A percentile compares a stretch with the other conserved stretches of the same genome.
phyloP scores from a whole-genome alignment of 2,888 invertebrate genomes.

The Ligdia adustata region DNA sequence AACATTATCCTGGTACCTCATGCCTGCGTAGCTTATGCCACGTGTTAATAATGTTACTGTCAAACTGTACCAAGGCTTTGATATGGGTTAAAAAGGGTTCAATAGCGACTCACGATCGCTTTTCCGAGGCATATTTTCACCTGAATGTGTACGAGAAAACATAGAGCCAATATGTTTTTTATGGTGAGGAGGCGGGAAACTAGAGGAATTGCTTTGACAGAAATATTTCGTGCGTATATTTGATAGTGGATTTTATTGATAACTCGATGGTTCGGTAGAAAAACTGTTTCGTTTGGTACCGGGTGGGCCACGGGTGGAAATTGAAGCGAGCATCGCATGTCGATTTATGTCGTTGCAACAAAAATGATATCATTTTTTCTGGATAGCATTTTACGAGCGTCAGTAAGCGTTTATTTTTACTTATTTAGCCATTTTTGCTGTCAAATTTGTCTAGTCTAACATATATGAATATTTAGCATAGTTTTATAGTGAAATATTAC shows the following conservation, averaged over 20 bases:
- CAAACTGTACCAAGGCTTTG: slow-evolving; percentile 64
- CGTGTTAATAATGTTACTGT: slow-evolving; percentile 75
- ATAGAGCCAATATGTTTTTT: slow-evolving; percentile 58
- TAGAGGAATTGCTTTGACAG: slow-evolving; percentile 44
- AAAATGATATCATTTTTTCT: slow-evolving; percentile 29
- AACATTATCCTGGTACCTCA: slow-evolving; percentile 49
- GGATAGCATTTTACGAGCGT: slow-evolving; percentile 13
- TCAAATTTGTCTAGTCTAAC: slow-evolving; percentile 2
- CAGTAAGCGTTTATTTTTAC: slow-evolving; percentile 13
- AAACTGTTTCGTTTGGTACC: slow-evolving; percentile 29
- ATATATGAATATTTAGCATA: not conserved
- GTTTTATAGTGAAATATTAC: too few relatives aligned
- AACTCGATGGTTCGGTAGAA: slow-evolving; percentile 32
- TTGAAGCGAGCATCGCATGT: slow-evolving; percentile 27
- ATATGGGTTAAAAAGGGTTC: slow-evolving; percentile 70
- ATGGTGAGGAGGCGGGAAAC: slow-evolving; percentile 44
- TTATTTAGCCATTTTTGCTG: slow-evolving; percentile 5
- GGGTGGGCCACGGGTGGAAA: slow-evolving; percentile 26
- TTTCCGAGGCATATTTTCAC: slow-evolving; percentile 57
- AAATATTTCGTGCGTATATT: slow-evolving; percentile 40
- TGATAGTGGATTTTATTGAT: slow-evolving; percentile 44
- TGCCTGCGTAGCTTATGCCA: slow-evolving; percentile 53
- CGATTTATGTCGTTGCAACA: slow-evolving; percentile 32
- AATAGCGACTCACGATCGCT: slow-evolving; percentile 51
- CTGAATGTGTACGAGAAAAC: slow-evolving; percentile 50